Conservation (phyloP, 2,113 vertebrate genomes). For the Ursus arctos region DNA sequence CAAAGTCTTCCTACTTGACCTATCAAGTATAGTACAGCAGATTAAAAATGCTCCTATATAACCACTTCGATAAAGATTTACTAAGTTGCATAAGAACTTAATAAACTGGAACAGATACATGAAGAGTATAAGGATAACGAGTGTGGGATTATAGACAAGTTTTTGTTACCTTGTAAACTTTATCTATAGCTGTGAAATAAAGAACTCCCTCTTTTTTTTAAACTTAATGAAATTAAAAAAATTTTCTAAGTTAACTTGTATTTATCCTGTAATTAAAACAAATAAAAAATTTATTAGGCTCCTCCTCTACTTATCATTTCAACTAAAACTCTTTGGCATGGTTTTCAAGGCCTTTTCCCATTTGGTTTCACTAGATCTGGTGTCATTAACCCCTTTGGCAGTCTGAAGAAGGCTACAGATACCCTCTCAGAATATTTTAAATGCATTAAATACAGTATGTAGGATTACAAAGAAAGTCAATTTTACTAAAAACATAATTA, state of each 20-base stretch:
- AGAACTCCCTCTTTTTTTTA: not conserved
- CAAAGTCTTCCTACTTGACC: not conserved
- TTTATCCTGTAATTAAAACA: constrained; percentile 37
- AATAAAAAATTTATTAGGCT: constrained; percentile 9
- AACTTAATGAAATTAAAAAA: not conserved
- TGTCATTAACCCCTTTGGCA: not conserved
- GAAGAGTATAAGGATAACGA: not conserved
- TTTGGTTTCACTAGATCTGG: not conserved
- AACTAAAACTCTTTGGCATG: not conserved
- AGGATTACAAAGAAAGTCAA: not conserved
- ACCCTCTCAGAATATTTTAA: not conserved
- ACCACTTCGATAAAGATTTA: constrained; percentile 34
- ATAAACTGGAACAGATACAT: not conserved
- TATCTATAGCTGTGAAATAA: not conserved
- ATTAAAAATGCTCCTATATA: not conserved
- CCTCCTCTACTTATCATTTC: not conserved
- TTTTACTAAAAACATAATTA: constrained; percentile 31
- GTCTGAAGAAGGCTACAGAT: constrained; percentile 19
- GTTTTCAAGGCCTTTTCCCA: not conserved
- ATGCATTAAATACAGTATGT: not conserved
- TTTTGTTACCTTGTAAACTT: constrained; percentile 18
- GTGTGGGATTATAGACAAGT: not conserved
- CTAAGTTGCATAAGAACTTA: not conserved
- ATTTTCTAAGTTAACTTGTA: not conserved
- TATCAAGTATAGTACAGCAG: not conserved